A percentile compares a stretch with the other conserved stretches of the same genome.
These are phyloP conservation scores for Sarcophaga rosellei DNA, from an alignment of 2,888 invertebrate genomes.

Conservation along the genomic window DNA sequence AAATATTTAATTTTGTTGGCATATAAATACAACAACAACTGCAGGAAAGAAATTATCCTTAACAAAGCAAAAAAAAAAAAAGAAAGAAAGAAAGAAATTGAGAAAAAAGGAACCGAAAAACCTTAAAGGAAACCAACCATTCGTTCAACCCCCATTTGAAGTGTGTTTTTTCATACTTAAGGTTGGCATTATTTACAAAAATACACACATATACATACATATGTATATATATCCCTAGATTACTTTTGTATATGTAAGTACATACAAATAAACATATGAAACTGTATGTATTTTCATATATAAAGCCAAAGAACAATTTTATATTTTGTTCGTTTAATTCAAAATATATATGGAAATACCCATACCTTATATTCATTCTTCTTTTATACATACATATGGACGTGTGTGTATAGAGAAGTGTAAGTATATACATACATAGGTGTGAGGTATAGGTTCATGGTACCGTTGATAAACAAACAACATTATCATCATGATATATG, in stretches of 20 bases:
- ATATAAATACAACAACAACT: constrained; percentile 14
- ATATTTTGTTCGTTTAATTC: no score
- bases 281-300: no score
- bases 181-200: background rate
- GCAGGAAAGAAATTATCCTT: background rate
- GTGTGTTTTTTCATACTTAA: constrained; percentile 28
- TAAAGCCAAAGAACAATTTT: no score
- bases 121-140: constrained; percentile 23
- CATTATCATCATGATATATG: background rate
- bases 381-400: background rate
- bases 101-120: constrained; percentile 5
- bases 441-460: background rate
- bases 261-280: background rate
- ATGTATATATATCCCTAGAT: background rate
- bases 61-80: background rate
- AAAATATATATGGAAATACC: background rate
- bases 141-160: constrained; percentile 49
- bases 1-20: constrained; percentile 48
- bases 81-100: background rate
- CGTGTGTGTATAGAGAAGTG: no score
- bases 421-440: background rate
- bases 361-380: background rate
- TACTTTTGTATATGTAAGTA: background rate
- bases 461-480: background rate
- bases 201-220: background rate